These are phyloP conservation scores for Microchirus variegatus DNA, from an alignment of 2,797 vertebrate species.

Conservation along the genomic window DNA sequence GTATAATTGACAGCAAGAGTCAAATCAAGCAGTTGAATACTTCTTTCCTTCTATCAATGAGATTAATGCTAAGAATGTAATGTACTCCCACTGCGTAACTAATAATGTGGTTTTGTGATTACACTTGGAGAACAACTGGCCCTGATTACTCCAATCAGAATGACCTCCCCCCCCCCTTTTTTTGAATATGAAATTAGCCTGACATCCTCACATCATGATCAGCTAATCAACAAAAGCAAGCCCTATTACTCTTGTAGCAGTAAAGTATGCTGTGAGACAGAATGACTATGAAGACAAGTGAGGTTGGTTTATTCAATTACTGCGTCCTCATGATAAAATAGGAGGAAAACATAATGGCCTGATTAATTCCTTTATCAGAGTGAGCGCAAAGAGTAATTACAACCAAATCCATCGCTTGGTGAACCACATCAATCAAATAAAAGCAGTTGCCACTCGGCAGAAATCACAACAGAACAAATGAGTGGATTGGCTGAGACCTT, in stretches of 20 bases:
- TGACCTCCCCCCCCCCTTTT: too few relatives aligned
- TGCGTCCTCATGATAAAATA: slow-evolving; percentile 76
- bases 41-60: not conserved
- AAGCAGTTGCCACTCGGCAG: slow-evolving; percentile 65
- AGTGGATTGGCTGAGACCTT: slow-evolving; percentile 56
- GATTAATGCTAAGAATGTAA: not conserved
- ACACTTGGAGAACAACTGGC: slow-evolving; percentile 20
- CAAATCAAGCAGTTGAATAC: not conserved
- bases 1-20: too few relatives aligned
- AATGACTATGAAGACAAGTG: slow-evolving; percentile 75
- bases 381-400: slow-evolving; percentile 89
- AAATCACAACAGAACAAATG: slow-evolving; percentile 78
- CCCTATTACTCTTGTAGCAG: slow-evolving; percentile 41
- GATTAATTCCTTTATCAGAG: slow-evolving; percentile 90
- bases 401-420: slow-evolving; percentile 81
- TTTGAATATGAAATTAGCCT: not conserved
- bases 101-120: slow-evolving; percentile 23
- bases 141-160: too few relatives aligned
- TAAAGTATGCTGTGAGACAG: slow-evolving; percentile 12
- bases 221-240: slow-evolving; percentile 44
- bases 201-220: slow-evolving; percentile 37
- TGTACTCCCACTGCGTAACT: not conserved
- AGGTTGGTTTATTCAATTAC: slow-evolving; percentile 81
- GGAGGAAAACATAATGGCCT: slow-evolving; percentile 81
- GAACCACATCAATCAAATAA: slow-evolving; percentile 85